These are phyloP conservation scores for Actias luna DNA, from an alignment of 2,888 invertebrate genomes.

Conservation along the genomic window DNA sequence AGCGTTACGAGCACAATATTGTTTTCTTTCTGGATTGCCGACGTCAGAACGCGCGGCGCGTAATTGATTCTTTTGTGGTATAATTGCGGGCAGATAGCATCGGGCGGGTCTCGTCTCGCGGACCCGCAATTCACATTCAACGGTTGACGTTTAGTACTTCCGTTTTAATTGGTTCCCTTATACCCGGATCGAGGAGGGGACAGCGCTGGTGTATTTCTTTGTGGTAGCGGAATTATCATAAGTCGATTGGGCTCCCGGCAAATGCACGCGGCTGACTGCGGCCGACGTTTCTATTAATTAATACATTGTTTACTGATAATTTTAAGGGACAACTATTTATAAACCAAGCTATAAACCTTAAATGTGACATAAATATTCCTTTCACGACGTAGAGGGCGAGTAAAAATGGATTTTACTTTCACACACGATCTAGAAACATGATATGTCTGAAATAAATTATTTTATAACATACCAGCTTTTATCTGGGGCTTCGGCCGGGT, in stretches of 20 bases:
- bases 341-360: not conserved
- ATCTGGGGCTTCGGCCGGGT: too few species aligned
- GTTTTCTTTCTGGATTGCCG: constrained; percentile 61
- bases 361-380: too few species aligned
- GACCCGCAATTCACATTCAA: constrained; percentile 55
- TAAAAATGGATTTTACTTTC: too few species aligned
- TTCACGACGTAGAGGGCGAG: too few species aligned
- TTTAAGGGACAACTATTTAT: not conserved
- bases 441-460: too few species aligned
- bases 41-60: constrained; percentile 29
- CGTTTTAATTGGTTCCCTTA: constrained; percentile 61
- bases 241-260: constrained; percentile 4
- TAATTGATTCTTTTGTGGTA: constrained; percentile 78
- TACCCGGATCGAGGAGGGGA: constrained; percentile 41
- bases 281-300: constrained; percentile 1
- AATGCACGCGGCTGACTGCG: not conserved
- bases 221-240: constrained; percentile 13
- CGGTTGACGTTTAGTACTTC: constrained; percentile 53
- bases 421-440: too few species aligned
- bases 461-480: too few species aligned
- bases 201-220: constrained; percentile 26
- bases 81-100: constrained; percentile 53
- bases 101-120: constrained; percentile 23
- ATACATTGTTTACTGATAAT: not conserved
- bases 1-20: constrained; percentile 65